Evolutionary conservation across 1,140 invertebrate species (phyloP).

Genomic region (Papilio polytes): DNA sequence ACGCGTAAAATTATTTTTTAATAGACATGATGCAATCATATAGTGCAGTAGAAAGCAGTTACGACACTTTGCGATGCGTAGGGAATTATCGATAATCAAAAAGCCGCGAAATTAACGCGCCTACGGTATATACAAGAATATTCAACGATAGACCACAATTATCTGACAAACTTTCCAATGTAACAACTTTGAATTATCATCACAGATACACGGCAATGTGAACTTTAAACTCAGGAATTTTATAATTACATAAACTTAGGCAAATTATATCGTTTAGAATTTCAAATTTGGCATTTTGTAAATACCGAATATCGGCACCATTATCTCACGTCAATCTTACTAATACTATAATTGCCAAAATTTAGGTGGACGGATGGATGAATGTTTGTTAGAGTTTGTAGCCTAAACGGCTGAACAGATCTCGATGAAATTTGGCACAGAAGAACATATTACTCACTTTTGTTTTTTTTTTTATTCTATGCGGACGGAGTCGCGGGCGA

Average conservation of each 20-base stretch:
- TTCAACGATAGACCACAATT: constrained; percentile 32
- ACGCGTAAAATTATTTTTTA: neutral
- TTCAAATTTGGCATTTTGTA: neutral
- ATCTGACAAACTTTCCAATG: constrained; percentile 36
- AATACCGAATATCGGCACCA: too few species aligned
- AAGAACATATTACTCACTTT: too few species aligned
- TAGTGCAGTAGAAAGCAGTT: constrained; percentile 20
- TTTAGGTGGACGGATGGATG: too few species aligned
- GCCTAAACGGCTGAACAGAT: too few species aligned
- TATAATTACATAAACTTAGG: neutral
- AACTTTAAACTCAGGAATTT: constrained; percentile 3
- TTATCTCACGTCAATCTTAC: too few species aligned
- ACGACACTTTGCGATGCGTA: constrained; percentile 16
- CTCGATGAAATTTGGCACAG: too few species aligned
- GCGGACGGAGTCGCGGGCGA: too few species aligned
- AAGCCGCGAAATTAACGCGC: constrained; percentile 6
- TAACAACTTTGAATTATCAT: constrained; percentile 23
- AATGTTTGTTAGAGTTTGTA: too few species aligned
- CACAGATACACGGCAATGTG: neutral
- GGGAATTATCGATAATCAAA: constrained; percentile 28
- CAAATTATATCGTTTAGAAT: neutral
- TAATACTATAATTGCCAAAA: too few species aligned
- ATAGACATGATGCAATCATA: neutral
- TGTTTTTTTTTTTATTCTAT: too few species aligned
- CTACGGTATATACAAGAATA: neutral